phyloP scores from a whole-genome alignment of 2,797 vertebrate species.

The Peromyscus melanophrys region DNA sequence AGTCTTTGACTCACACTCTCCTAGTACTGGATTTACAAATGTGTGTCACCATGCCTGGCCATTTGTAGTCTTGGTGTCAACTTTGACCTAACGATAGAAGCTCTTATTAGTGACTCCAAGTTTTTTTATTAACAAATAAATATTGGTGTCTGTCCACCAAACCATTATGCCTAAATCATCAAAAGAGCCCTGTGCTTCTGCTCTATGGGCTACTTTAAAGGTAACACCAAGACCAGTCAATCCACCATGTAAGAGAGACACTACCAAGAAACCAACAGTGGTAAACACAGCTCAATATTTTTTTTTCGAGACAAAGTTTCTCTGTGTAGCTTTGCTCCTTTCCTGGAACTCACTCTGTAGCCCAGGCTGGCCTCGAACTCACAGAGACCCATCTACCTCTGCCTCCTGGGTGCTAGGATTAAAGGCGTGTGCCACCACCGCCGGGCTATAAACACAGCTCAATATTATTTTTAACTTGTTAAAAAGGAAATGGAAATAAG shows the following conservation, averaged over 20 bases:
- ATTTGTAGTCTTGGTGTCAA: neutral
- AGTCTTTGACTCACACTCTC: neutral
- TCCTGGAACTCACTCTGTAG: no score
- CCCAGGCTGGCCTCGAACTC: no score
- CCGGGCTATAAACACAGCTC: neutral
- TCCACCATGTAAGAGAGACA: neutral
- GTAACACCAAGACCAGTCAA: neutral
- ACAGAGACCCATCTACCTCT: no score
- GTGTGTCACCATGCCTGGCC: neutral
- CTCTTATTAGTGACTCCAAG: fast-evolving
- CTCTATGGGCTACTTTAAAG: neutral
- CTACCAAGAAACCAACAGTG: neutral
- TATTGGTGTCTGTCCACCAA: neutral
- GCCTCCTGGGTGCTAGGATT: no score
- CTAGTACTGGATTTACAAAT: neutral
- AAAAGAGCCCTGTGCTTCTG: neutral
- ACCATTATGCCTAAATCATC: neutral
- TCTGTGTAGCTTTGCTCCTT: no score
- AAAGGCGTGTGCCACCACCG: no score
- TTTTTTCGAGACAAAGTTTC: no score
- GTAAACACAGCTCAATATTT: neutral
- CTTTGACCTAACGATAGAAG: neutral
- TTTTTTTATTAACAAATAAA: neutral
- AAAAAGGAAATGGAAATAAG: neutral
- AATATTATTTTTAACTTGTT: slow-evolving; percentile 44